Conservation (phyloP, 2,888 invertebrate species). For the Scaptomyza reducta region DNA sequence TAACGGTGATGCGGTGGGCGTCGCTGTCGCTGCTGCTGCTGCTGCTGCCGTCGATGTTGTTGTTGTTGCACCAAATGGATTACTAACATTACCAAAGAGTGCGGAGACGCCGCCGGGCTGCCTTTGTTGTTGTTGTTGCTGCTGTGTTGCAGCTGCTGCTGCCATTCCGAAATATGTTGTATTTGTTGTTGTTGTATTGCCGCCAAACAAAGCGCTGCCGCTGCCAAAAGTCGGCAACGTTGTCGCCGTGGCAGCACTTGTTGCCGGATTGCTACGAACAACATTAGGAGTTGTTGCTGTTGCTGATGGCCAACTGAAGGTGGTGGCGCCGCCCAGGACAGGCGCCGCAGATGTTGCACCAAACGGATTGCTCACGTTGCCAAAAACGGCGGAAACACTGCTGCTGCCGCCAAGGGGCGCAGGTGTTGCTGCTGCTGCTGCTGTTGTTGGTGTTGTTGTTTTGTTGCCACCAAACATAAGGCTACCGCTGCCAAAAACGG, state of each 20-base stretch:
- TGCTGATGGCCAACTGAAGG: slow-evolving; percentile 29
- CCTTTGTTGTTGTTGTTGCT: background rate
- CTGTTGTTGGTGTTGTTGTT: background rate
- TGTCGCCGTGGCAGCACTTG: slow-evolving; percentile 8
- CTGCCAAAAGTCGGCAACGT: slow-evolving; percentile 15
- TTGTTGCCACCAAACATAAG: slow-evolving; percentile 4
- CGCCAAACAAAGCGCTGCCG: slow-evolving; percentile 8
- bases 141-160: slow-evolving; percentile 2
- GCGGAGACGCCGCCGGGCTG: background rate
- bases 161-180: background rate
- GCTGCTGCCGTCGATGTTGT: background rate
- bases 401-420: background rate
- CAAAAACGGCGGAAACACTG: slow-evolving; percentile 39
- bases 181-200: slow-evolving; percentile 15
- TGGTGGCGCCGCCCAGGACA: background rate
- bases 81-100: slow-evolving; percentile 4
- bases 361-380: slow-evolving; percentile 42
- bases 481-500: slow-evolving; percentile 18
- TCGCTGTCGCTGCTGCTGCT: slow-evolving; percentile 2
- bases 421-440: slow-evolving; percentile 17
- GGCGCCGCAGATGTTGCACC: slow-evolving; percentile 1
- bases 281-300: slow-evolving; percentile 9
- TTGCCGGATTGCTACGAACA: background rate
- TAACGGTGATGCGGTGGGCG: slow-evolving; percentile 3
- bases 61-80: slow-evolving; percentile 5